Evolutionary conservation across 2,888 invertebrate genomes (phyloP), one percentile per base, ranked within the genome.

Genomic region (Ormia ochracea): DNA sequence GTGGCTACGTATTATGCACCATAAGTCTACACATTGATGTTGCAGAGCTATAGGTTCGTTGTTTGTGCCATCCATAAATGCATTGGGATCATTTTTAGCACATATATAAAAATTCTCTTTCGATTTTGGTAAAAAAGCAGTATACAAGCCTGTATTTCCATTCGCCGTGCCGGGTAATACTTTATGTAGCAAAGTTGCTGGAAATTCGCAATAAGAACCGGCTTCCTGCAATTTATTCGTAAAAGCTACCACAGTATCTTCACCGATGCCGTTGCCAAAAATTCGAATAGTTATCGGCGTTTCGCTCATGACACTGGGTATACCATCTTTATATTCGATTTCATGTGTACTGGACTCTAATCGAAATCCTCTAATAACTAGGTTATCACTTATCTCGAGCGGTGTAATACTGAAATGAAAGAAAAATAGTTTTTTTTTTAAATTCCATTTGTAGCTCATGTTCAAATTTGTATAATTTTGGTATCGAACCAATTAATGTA

Each of bases 201-300:
- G 86, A 59, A 85, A 79, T 31, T 85, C 81, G 89, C 96, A 96
- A 0, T 91, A 87, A 14, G 91, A 91, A 1, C 92, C 93, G 76
- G 89, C 91, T 0, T 87, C 84, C 50, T 91, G 91, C 0, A 86
- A 82, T 41, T 92, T 90, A 72, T 92, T 91, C 0, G 96, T 96
- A 86, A 96, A 95, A 0, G 94, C 92, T 61, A 96, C 91, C 54
- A 92, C 90, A 0, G 95, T 94, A 72, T 92, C 88, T 0, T 91
- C 87, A 0, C 92, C 92, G 74, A 96, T 90, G 2, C 94, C 94
- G 7, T 89, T 89, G 0, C 96, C 96, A 87, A 96, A 96, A 33
- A 96, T 85, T 58, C 96, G 93, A 45, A 96, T 86, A 10, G 91
- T 91, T 19, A 94, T 92, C 2, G 90, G 89, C 0, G 90, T 88